phyloP scores from a whole-genome alignment of 2,888 invertebrate species.

The Ceraclea dissimilis region DNA sequence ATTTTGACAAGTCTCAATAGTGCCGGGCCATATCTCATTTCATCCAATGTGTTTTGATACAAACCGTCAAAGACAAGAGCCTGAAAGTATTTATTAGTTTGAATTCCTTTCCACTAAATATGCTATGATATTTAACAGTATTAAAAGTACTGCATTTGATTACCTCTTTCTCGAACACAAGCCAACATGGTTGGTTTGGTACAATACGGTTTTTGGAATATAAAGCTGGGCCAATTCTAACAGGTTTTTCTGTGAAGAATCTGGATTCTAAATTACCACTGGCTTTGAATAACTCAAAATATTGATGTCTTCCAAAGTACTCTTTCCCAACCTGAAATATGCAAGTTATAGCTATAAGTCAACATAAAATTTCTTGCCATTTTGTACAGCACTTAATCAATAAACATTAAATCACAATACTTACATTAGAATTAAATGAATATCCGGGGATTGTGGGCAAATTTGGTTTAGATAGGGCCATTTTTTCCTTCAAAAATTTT shows the following conservation, averaged over 20 bases:
- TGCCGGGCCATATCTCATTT: conserved; percentile 58
- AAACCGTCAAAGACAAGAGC: conserved; percentile 70
- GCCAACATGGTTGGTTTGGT: conserved; percentile 73
- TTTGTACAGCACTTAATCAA: neutral
- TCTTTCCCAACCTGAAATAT: conserved; percentile 21
- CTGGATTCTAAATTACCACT: neutral
- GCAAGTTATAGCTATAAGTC: no score
- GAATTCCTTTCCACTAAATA: neutral
- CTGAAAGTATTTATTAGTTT: conserved; percentile 35
- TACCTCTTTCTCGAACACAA: conserved; percentile 82
- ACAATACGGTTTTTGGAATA: conserved; percentile 65
- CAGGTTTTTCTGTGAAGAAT: conserved; percentile 12
- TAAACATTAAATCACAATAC: neutral
- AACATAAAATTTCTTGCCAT: no score
- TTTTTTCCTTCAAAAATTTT: neutral
- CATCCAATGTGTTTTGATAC: conserved; percentile 73
- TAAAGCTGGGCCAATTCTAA: conserved; percentile 52
- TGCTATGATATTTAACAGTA: neutral
- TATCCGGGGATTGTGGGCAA: conserved; percentile 21
- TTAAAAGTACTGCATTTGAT: neutral
- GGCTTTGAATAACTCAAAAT: conserved; percentile 13
- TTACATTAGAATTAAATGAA: conserved; percentile 17
- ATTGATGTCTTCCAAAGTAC: conserved; percentile 23
- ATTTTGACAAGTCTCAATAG: conserved; percentile 75
- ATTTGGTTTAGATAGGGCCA: conserved; percentile 6